These are phyloP conservation scores for Variabilichromis moorii DNA, from an alignment of 2,113 vertebrate genomes.

Conservation along the genomic window DNA sequence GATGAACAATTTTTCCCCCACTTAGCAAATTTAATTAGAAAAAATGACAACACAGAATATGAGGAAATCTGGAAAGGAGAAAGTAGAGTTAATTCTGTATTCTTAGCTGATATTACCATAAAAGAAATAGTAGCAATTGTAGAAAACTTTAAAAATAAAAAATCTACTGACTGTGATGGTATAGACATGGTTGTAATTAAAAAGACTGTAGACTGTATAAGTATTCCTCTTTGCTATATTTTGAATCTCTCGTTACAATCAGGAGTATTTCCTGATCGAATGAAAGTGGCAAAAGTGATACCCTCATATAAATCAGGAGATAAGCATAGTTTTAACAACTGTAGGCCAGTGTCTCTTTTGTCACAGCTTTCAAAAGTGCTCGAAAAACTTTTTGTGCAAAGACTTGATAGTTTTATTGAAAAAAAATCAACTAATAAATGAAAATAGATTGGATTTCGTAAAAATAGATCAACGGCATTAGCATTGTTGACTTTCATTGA, in stretches of 20 bases:
- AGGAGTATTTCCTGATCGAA: neutral
- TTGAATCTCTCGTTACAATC: neutral
- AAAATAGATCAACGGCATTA: too few relatives aligned
- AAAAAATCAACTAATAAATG: too few relatives aligned
- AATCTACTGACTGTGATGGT: neutral
- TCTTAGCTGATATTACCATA: neutral
- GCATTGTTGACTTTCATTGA: too few relatives aligned
- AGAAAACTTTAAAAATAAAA: neutral
- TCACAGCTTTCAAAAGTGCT: too few relatives aligned
- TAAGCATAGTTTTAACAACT: too few relatives aligned
- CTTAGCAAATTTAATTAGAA: neutral
- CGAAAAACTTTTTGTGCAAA: fast-evolving
- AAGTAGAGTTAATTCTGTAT: neutral
- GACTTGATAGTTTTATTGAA: too few relatives aligned
- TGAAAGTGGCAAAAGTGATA: too few relatives aligned
- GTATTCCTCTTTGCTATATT: neutral
- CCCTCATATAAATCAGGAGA: too few relatives aligned
- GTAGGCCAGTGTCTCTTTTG: too few relatives aligned
- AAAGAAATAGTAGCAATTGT: neutral
- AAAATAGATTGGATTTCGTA: fast-evolving
- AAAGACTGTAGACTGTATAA: neutral
- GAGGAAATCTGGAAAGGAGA: neutral
- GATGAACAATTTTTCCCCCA: neutral
- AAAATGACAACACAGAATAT: neutral
- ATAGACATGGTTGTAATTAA: neutral